Percentiles rank a stretch among this genome's conserved stretches.
Conservation (phyloP, 2,888 invertebrate species). For the Mimumesa dahlbomi region DNA sequence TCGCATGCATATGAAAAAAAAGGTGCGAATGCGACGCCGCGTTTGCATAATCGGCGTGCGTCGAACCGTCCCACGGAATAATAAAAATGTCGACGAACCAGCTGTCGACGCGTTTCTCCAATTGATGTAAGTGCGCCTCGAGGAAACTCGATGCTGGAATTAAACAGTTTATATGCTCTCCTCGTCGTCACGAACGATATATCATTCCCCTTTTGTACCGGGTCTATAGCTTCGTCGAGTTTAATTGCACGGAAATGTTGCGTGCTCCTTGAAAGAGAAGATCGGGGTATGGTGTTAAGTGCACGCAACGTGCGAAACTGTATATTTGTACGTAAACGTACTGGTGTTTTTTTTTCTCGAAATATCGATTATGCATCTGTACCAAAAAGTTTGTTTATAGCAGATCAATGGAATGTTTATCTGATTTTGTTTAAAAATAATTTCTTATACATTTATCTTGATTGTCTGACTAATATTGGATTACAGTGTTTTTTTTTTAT, state of each 20-base stretch:
- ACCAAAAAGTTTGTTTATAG: too few relatives aligned
- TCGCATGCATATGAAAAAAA: background rate
- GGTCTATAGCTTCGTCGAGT: slow-evolving; percentile 31
- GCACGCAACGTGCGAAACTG: slow-evolving; percentile 5
- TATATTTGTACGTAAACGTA: too few relatives aligned
- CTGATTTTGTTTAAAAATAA: too few relatives aligned
- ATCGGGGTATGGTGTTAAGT: background rate
- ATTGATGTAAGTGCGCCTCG: background rate
- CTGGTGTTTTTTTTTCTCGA: too few relatives aligned
- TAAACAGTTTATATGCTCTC: background rate
- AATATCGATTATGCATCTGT: too few relatives aligned
- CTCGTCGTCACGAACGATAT: slow-evolving; percentile 8
- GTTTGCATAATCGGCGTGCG: slow-evolving; percentile 51
- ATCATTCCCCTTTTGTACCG: slow-evolving; percentile 30
- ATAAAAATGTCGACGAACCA: slow-evolving; percentile 52
- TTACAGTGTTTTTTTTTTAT: background rate
- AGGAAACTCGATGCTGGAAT: slow-evolving; percentile 22
- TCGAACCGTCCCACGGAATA: slow-evolving; percentile 45
- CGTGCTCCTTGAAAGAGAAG: background rate
- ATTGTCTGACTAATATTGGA: background rate
- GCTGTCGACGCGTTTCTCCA: slow-evolving; percentile 5
- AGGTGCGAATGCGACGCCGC: slow-evolving; percentile 13
- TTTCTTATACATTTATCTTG: too few relatives aligned
- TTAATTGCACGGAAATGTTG: slow-evolving; percentile 14
- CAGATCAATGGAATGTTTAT: too few relatives aligned